A percentile compares a stretch with the other conserved stretches of the same genome.
Conservation (phyloP, 2,797 vertebrate species). For the Gastrophryne carolinensis region DNA sequence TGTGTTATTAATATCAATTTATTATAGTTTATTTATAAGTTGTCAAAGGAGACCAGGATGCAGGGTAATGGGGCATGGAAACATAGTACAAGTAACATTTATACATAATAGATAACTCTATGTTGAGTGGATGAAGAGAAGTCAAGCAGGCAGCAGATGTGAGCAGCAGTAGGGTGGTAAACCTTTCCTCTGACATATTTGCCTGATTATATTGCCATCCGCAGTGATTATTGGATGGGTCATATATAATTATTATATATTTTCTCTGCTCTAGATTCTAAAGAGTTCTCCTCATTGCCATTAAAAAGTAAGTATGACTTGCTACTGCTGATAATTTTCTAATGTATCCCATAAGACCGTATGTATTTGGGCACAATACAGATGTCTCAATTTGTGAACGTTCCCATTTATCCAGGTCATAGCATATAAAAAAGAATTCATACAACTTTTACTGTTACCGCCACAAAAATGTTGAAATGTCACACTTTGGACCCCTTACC, state of each 20-base stretch:
- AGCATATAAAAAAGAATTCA: no score
- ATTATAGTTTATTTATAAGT: constrained; percentile 17
- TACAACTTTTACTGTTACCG: no score
- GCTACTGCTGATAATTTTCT: no score
- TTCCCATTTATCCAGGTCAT: no score
- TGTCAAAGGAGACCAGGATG: neutral
- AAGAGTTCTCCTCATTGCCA: constrained; percentile 62
- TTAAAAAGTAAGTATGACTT: constrained; percentile 84
- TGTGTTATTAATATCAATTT: constrained; percentile 43
- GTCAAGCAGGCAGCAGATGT: constrained; percentile 19
- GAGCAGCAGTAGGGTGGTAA: constrained; percentile 4
- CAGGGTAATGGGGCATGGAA: constrained; percentile 41
- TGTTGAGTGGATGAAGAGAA: constrained; percentile 13
- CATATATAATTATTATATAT: neutral
- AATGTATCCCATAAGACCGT: no score
- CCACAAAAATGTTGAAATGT: no score
- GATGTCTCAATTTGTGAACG: no score
- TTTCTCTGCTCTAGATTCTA: constrained; percentile 64
- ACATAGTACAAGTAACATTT: constrained; percentile 38
- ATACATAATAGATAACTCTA: constrained; percentile 46
- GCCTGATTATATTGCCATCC: neutral
- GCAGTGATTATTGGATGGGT: neutral
- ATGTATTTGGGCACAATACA: no score
- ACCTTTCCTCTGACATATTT: neutral
- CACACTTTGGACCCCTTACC: no score